Evolutionary conservation across 2,888 invertebrate genomes (phyloP).

Genomic region (Antheraea yamamai): DNA sequence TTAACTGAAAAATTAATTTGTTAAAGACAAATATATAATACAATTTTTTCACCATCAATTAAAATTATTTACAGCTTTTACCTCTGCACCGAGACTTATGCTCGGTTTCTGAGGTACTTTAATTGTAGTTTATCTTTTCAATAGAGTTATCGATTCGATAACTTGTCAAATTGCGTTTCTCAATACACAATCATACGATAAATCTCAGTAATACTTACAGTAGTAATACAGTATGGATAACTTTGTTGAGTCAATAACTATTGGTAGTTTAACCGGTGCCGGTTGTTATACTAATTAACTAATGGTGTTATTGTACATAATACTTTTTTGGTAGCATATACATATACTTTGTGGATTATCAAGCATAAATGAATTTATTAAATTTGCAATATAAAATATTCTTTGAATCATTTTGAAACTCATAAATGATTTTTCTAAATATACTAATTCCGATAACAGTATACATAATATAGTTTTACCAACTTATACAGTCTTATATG

Average conservation of each 20-base stretch:
- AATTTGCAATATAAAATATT: not conserved
- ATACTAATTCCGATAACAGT: not conserved
- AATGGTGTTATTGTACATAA: not conserved
- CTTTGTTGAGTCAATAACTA: too few relatives aligned
- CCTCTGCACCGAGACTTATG: not conserved
- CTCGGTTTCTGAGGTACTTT: too few relatives aligned
- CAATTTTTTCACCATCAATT: not conserved
- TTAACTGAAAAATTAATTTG: not conserved
- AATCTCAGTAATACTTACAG: too few relatives aligned
- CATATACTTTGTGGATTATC: not conserved
- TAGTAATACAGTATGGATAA: too few relatives aligned
- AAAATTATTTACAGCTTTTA: not conserved
- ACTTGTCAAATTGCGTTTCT: too few relatives aligned
- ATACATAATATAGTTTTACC: too few relatives aligned
- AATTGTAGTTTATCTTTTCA: too few relatives aligned
- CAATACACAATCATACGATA: too few relatives aligned
- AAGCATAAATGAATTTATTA: not conserved
- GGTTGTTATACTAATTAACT: not conserved
- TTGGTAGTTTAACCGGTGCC: too few relatives aligned
- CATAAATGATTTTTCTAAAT: not conserved
- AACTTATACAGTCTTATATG: conserved; percentile 20
- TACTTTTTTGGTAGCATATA: not conserved
- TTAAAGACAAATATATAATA: not conserved
- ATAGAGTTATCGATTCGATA: too few relatives aligned
- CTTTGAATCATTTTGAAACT: not conserved